Evolutionary conservation across 2,797 vertebrate genomes (phyloP).

Genomic region (Brachyalestes nurse): DNA sequence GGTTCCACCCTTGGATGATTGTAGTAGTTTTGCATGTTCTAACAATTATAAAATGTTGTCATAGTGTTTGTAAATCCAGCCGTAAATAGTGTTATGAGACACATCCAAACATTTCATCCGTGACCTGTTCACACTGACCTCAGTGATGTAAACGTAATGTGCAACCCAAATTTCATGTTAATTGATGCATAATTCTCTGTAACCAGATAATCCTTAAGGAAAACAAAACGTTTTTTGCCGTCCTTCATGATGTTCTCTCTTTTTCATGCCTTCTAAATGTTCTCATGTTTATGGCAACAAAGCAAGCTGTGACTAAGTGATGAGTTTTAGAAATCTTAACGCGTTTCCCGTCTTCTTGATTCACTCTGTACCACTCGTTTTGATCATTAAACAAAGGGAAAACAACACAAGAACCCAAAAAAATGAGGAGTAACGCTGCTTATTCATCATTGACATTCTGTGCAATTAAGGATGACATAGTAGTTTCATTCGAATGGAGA

Average conservation of each 20-base stretch:
- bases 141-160: conserved; percentile 39
- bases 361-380: conserved; percentile 35
- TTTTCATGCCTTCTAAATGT: conserved; percentile 10
- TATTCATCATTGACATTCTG: background rate
- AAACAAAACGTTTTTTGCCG: conserved; percentile 4
- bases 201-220: background rate
- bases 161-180: background rate
- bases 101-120: conserved; percentile 6
- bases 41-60: conserved; percentile 1
- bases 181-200: background rate
- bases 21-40: conserved; percentile 35
- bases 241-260: conserved; percentile 22
- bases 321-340: conserved; percentile 28
- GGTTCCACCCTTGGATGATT: background rate
- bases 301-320: conserved; percentile 25
- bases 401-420: background rate
- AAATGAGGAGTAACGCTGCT: background rate
- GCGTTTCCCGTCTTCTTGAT: background rate
- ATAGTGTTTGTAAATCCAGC: conserved; percentile 20
- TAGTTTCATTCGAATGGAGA: background rate
- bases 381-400: conserved; percentile 49
- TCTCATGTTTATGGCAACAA: conserved; percentile 22
- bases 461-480: background rate
- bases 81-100: conserved; percentile 5
- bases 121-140: conserved; percentile 20